phyloP scores from a whole-genome alignment of 2,113 vertebrate species.

The Oryzias celebensis region DNA sequence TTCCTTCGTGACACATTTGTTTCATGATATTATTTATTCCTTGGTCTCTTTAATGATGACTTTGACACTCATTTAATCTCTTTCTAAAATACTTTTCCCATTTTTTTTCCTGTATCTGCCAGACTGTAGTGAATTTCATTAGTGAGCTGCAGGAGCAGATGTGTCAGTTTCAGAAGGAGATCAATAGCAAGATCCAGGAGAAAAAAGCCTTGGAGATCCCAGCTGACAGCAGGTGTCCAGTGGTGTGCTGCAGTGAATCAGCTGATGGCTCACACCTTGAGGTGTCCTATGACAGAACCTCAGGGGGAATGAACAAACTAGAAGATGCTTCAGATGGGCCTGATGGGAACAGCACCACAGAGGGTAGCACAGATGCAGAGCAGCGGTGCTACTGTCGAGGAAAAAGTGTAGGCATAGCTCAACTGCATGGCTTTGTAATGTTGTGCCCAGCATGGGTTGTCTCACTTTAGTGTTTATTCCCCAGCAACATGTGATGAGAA shows the following conservation, averaged over 20 bases:
- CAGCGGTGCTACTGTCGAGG: slow-evolving; percentile 76
- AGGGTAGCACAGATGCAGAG: slow-evolving; percentile 73
- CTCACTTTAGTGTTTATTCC: slow-evolving; percentile 22
- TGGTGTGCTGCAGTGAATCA: slow-evolving; percentile 25
- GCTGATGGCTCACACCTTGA: slow-evolving; percentile 34
- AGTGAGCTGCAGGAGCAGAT: slow-evolving; percentile 98
- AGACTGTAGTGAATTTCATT: slow-evolving; percentile 98
- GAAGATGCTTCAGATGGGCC: slow-evolving; percentile 39
- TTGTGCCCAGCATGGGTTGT: slow-evolving; percentile 43
- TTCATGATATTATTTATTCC: too few relatives aligned
- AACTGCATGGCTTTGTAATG: slow-evolving; percentile 65
- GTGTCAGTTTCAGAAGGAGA: slow-evolving; percentile 94
- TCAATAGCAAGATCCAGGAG: slow-evolving; percentile 93
- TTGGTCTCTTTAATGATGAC: neutral
- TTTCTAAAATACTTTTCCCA: slow-evolving; percentile 39
- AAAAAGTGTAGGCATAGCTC: slow-evolving; percentile 85
- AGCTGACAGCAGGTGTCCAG: slow-evolving; percentile 62
- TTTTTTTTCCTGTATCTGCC: slow-evolving; percentile 55
- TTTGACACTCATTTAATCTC: slow-evolving; percentile 10
- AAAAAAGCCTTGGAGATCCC: slow-evolving; percentile 82
- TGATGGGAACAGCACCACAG: slow-evolving; percentile 45
- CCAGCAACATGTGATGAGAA: slow-evolving; percentile 7
- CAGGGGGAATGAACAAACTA: slow-evolving; percentile 46
- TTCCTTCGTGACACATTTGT: too few relatives aligned
- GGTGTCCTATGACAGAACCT: slow-evolving; percentile 45